Evolutionary conservation across 2,888 invertebrate species (phyloP).

Genomic region (Bellardia bayeri): DNA sequence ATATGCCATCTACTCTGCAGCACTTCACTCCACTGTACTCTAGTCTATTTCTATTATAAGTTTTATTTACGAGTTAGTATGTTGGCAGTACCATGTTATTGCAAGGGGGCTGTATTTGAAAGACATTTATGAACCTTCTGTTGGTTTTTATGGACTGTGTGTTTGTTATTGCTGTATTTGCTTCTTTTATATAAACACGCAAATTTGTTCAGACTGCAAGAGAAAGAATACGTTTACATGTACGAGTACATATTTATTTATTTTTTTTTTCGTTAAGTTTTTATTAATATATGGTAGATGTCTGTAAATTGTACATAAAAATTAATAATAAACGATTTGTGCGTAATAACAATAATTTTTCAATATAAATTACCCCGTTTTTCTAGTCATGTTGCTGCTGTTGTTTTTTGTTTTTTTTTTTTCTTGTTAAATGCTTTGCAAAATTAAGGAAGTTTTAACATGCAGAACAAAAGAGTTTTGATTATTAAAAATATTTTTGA

Average conservation of each 20-base stretch:
- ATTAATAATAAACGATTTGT: constrained; percentile 83
- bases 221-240: constrained; percentile 20
- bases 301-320: constrained; percentile 78
- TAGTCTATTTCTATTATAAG: constrained; percentile 29
- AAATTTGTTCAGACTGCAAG: constrained; percentile 45
- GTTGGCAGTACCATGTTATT: constrained; percentile 10
- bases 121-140: constrained; percentile 66
- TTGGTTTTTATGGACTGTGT: constrained; percentile 32
- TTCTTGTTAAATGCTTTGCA: neutral
- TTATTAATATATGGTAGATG: constrained; percentile 62
- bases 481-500: constrained; percentile 1
- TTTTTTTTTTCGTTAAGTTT: constrained; percentile 36
- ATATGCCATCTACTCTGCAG: constrained; percentile 24
- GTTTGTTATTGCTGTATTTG: constrained; percentile 21
- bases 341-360: constrained; percentile 81
- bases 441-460: constrained; percentile 46
- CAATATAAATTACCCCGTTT: constrained; percentile 61
- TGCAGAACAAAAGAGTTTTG: constrained; percentile 15
- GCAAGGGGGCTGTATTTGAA: constrained; percentile 55
- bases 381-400: neutral
- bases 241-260: constrained; percentile 12
- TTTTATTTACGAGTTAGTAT: neutral
- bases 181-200: constrained; percentile 35
- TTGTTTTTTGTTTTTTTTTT: neutral
- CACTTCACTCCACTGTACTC: neutral